Conservation (phyloP, 2,888 invertebrate genomes). For the Agrilus mali region DNA sequence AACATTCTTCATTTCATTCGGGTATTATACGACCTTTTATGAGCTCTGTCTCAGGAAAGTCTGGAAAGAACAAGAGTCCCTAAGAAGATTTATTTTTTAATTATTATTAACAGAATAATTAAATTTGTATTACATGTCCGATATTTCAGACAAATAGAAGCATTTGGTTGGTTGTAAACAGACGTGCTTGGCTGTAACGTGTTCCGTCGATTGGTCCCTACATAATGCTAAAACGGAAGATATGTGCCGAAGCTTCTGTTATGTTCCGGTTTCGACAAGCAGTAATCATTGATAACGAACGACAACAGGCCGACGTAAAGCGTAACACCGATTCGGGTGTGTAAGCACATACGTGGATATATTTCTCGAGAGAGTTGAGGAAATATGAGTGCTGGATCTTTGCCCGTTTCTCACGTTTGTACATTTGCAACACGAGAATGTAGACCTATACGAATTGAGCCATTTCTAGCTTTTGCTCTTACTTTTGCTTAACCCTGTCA, state of each 20-base stretch:
- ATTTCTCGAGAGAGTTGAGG: slow-evolving; percentile 28
- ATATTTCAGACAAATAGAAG: too few relatives aligned
- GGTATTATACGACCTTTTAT: slow-evolving; percentile 8
- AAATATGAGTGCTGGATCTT: slow-evolving; percentile 28
- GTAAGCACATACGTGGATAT: slow-evolving; percentile 14
- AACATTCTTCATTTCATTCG: not conserved
- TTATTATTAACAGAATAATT: too few relatives aligned
- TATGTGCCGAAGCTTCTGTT: too few relatives aligned
- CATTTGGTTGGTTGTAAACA: too few relatives aligned
- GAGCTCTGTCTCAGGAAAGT: slow-evolving; percentile 7
- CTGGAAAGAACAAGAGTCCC: too few relatives aligned
- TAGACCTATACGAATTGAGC: not conserved
- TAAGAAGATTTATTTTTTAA: too few relatives aligned
- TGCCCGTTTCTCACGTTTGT: slow-evolving; percentile 22
- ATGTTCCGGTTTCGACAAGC: slow-evolving; percentile 23
- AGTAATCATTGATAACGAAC: slow-evolving; percentile 31
- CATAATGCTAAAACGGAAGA: too few relatives aligned
- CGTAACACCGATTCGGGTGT: slow-evolving; percentile 24
- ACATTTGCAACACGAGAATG: too few relatives aligned
- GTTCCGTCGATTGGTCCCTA: too few relatives aligned
- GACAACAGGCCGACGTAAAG: slow-evolving; percentile 25
- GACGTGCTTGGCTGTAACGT: too few relatives aligned
- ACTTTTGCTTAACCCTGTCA: too few relatives aligned
- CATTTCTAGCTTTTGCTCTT: not conserved
- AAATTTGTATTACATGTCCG: too few relatives aligned